Percentiles rank a stretch among this genome's conserved stretches.
These are phyloP conservation scores for Menidia beryllina DNA, from an alignment of 2,113 vertebrate species.

Conservation along the genomic window DNA sequence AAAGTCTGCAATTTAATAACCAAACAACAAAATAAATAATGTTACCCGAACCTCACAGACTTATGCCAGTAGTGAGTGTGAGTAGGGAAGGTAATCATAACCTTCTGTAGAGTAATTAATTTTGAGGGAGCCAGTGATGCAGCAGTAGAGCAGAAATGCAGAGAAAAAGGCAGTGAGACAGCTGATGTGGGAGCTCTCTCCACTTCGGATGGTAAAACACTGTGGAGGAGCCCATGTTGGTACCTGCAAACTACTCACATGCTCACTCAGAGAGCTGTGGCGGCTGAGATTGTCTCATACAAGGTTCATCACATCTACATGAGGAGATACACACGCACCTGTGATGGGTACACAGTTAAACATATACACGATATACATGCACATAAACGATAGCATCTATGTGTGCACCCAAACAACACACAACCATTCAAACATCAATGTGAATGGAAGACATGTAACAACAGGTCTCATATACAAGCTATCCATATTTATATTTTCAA, in stretches of 20 bases:
- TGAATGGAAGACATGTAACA: constrained; percentile 30
- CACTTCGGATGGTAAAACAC: constrained; percentile 25
- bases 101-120: constrained; percentile 46
- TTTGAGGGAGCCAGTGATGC: constrained; percentile 35
- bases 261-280: constrained; percentile 60
- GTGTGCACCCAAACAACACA: constrained; percentile 35
- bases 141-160: constrained; percentile 23
- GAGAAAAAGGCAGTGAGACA: constrained; percentile 78
- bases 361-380: constrained; percentile 16
- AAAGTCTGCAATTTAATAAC: constrained; percentile 4
- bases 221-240: constrained; percentile 37
- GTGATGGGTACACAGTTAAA: constrained; percentile 35
- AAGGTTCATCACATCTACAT: constrained; percentile 56
- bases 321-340: constrained; percentile 39
- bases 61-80: constrained; percentile 39
- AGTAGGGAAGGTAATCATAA: constrained; percentile 46
- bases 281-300: constrained; percentile 71
- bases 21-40: constrained; percentile 23
- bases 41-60: constrained; percentile 23
- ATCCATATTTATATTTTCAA: constrained; percentile 35
- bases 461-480: constrained; percentile 43
- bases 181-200: constrained; percentile 66
- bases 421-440: constrained; percentile 35
- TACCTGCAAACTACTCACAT: constrained; percentile 56
- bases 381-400: not conserved